Evolutionary conservation across 2,888 invertebrate species (phyloP), one percentile per base, ranked within the genome.

Genomic region (Eueremaeus valkanovi): DNA sequence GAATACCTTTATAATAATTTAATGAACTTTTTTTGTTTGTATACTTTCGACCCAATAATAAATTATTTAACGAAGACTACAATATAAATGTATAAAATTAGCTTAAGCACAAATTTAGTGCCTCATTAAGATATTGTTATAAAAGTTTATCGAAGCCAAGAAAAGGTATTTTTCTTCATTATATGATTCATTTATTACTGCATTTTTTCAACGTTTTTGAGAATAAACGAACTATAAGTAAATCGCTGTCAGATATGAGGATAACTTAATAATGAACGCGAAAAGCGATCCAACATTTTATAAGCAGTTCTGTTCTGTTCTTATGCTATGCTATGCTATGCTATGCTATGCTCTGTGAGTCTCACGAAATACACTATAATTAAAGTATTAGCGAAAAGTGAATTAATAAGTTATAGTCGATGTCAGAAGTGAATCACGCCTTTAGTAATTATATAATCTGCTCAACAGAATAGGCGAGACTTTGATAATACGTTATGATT

Each of bases 201-300:
- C 16, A 11, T 29, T 29, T 9, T 61, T 5, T 61, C 5, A 61
- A 61, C 3, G 36, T 66, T 40, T 33, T 8, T 63, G 9, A 33
- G n/a, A 63, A 33, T n/a, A 33, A 63, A 5, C 31, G 5, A 33
- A 31, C 31, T 9, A 1, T 29, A 31, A 63, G n/a, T 63, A 29
- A 31, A 63, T 63, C 8, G 63, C 33, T 63, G 63, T 63, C 63
- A 63, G 63, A 63, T 63, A 63, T 63, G 27, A 33, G 66, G 66
- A 66, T 66, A 66, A 36, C 36, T 66, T 66, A 66, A 66, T 66
- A 36, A 66, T 8, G 27, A 40, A 33, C n/a, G n/a, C n/a, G n/a
- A n/a, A 9, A 58, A 24, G 2, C 24, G n/a, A 49, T 3, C 49
- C 8, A 49, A 49, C 5, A 49, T 3, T 55, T 21, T 24, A 24